Evolutionary conservation across 2,797 vertebrate genomes (phyloP).

Genomic region (Merluccius polli): DNA sequence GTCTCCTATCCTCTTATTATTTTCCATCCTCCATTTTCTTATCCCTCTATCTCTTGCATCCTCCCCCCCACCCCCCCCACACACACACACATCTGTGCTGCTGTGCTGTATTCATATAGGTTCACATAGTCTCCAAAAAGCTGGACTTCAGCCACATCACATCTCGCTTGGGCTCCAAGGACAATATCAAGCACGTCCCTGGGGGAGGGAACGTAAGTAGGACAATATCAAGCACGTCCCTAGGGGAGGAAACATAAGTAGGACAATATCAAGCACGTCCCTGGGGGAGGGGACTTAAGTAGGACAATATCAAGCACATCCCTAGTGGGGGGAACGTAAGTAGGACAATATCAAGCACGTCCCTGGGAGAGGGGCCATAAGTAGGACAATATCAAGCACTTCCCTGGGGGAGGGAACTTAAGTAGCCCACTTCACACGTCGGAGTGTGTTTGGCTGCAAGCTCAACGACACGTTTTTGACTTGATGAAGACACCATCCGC

Average conservation of each 20-base stretch:
- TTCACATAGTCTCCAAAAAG: conserved; percentile 99
- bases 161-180: conserved; percentile 99
- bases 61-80: conserved; percentile 46
- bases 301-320: conserved; percentile 99
- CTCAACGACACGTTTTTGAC: too few relatives aligned
- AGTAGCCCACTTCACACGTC: conserved; percentile 60
- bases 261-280: conserved; percentile 99
- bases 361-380: conserved; percentile 99
- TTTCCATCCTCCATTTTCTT: conserved; percentile 14
- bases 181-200: conserved; percentile 99
- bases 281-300: conserved; percentile 99
- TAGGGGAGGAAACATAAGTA: conserved; percentile 99
- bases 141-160: conserved; percentile 98
- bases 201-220: conserved; percentile 99
- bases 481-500: too few relatives aligned
- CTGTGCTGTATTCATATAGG: conserved; percentile 85
- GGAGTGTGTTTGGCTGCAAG: too few relatives aligned
- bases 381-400: conserved; percentile 99
- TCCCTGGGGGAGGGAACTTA: conserved; percentile 99
- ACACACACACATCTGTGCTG: conserved; percentile 73
- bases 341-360: conserved; percentile 99
- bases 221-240: conserved; percentile 99
- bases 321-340: conserved; percentile 99
- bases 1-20: not conserved
- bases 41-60: not conserved